Evolutionary conservation across 2,113 vertebrate species (phyloP), one percentile per base, ranked within the genome.

Genomic region (Tor tambroides): DNA sequence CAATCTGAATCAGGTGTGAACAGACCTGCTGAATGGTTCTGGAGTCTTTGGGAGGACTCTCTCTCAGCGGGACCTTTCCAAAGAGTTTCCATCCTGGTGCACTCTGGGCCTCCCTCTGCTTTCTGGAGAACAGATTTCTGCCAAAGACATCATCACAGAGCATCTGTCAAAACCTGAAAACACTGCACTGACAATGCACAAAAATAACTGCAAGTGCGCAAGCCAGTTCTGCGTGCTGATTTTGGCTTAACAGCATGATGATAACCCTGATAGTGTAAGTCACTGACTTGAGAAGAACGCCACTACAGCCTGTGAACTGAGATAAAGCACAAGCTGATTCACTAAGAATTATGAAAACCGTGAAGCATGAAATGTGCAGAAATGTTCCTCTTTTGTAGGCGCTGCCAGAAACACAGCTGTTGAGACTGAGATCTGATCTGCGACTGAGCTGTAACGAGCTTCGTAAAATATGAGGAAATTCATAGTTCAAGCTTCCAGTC

Each of bases 51-150:
- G 93, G 96, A 80, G 95, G 92, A 89, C 95, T 98, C 88, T 98
- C 97, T 91, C 96, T 95, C 61, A 94, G 96, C 65, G 97, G 96
- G 12, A 98, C 95, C 94, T 97, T 97, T 86, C 97, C 97, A 93
- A 98, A 98, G 87, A 98, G 92, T 89, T 97, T 98, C 97, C 97
- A 98, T 11, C 97, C 97, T 85, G 96, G 96, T 90, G 95, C 96
- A 3, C 96, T 97, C 83, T 94, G 94, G 56, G 95, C 91, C 88
- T 97, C 96, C 86, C 96, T 96, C 72, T 95, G 95, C 91, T 94
- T 97, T 94, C 96, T 96, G 89, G 93, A 89, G 86, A 97, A 97
- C 92, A 97, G 95, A 86, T 95, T 96, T 93, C 97, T 97, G 93
- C 84, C 89, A 91, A 88, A 92, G 49, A 94, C 11, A 91, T 51